Evolutionary conservation across 1,140 invertebrate genomes (phyloP).

Genomic region (Solenopsis fugax): DNA sequence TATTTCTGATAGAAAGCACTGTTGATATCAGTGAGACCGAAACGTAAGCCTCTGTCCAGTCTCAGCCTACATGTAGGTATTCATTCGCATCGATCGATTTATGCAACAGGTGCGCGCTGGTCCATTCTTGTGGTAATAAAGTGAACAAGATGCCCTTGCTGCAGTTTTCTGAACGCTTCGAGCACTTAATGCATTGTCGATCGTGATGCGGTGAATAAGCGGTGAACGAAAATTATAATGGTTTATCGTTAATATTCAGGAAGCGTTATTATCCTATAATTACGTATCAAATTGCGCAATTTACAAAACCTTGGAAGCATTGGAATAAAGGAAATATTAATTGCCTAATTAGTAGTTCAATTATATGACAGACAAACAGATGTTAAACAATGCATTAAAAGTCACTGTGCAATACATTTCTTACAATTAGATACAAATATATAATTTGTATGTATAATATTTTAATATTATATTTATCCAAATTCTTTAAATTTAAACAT

Average conservation of each 20-base stretch:
- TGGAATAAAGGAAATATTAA: conserved; percentile 5
- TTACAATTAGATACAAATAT: background rate
- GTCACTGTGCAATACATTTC: background rate
- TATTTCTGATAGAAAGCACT: background rate
- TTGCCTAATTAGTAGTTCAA: background rate
- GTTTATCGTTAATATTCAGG: background rate
- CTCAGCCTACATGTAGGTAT: conserved; percentile 64
- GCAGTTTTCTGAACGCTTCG: conserved; percentile 63
- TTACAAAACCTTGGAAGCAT: background rate
- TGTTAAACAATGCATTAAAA: too few species aligned
- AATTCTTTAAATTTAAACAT: background rate
- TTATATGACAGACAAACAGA: background rate
- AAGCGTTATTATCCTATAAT: background rate
- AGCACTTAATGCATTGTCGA: conserved; percentile 26
- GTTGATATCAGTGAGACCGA: conserved; percentile 5
- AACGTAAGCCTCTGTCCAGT: conserved; percentile 66
- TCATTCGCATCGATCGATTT: conserved; percentile 77
- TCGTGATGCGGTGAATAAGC: background rate
- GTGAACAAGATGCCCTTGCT: conserved; percentile 56
- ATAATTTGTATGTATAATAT: background rate
- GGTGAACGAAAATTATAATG: conserved; percentile 6
- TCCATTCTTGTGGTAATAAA: conserved; percentile 72
- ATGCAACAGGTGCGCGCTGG: conserved; percentile 71
- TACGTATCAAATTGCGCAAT: background rate
- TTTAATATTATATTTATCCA: background rate